Evolutionary conservation across 1,140 invertebrate genomes (phyloP).

Genomic region (Protaetia brevitarsis): DNA sequence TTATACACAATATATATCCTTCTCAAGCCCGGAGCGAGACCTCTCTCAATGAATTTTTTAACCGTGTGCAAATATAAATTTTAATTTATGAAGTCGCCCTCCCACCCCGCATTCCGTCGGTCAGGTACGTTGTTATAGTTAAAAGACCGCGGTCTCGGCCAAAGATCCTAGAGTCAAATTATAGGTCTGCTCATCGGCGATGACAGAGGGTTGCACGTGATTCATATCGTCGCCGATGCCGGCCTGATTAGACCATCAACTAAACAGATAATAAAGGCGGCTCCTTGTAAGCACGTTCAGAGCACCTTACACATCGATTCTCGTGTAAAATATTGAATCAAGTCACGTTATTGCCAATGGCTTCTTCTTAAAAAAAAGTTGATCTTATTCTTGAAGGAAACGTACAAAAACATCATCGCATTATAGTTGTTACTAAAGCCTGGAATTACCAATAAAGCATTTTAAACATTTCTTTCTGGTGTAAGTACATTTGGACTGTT

Average conservation of each 20-base stretch:
- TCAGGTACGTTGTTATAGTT: conserved; percentile 28
- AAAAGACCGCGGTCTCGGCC: conserved; percentile 4
- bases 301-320: neutral
- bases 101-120: neutral
- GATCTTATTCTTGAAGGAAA: too few species aligned
- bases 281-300: conserved; percentile 2
- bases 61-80: conserved; percentile 32
- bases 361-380: too few species aligned
- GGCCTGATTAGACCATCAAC: conserved; percentile 22
- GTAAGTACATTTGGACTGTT: too few species aligned
- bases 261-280: conserved; percentile 17
- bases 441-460: too few species aligned
- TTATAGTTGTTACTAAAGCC: too few species aligned
- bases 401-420: too few species aligned
- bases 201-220: conserved; percentile 34
- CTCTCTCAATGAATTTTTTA: conserved; percentile 32
- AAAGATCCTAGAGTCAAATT: conserved; percentile 30
- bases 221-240: conserved; percentile 29
- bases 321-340: conserved; percentile 7
- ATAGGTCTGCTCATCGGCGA: conserved; percentile 33
- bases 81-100: conserved; percentile 29
- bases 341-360: neutral
- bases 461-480: too few species aligned
- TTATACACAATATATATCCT: conserved; percentile 37
- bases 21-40: conserved; percentile 22